Conservation (phyloP, 2,888 invertebrate genomes). For the Hesperia comma region DNA sequence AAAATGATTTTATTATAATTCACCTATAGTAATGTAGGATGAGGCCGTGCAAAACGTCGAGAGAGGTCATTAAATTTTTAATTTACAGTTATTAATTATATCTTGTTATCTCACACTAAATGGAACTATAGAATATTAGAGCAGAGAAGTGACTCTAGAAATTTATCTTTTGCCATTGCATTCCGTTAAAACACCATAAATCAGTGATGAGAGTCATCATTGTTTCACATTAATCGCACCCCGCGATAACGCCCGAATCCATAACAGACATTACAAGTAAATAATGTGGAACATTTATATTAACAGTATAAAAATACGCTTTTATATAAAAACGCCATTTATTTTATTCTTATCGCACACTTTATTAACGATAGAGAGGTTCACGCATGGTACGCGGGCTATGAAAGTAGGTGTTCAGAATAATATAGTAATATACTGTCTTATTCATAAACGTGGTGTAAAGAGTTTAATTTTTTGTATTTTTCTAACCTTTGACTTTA, state of each 20-base stretch:
- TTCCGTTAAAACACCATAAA: not conserved
- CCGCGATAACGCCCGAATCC: slow-evolving; percentile 8
- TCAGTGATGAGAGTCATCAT: not conserved
- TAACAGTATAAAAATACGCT: slow-evolving; percentile 12
- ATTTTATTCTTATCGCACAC: slow-evolving; percentile 12
- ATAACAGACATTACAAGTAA: slow-evolving; percentile 12
- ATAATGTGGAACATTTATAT: slow-evolving; percentile 13
- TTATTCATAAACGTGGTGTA: no score
- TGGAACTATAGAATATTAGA: no score
- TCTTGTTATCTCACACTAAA: no score
- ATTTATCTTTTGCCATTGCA: no score
- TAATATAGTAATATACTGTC: not conserved
- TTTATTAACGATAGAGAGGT: slow-evolving; percentile 5
- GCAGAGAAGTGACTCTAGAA: no score
- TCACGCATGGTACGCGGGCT: not conserved
- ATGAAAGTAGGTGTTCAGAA: not conserved
- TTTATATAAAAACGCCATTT: slow-evolving; percentile 10
- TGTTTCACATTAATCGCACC: slow-evolving; percentile 8
- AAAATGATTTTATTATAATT: no score
- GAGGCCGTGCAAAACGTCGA: no score
- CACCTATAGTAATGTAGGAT: no score
- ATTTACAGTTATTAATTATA: no score
- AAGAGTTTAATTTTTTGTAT: no score
- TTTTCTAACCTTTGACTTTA: no score
- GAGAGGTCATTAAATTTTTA: no score